Conservation (phyloP, 2,113 vertebrate species). For the Chloroceryle aenea region DNA sequence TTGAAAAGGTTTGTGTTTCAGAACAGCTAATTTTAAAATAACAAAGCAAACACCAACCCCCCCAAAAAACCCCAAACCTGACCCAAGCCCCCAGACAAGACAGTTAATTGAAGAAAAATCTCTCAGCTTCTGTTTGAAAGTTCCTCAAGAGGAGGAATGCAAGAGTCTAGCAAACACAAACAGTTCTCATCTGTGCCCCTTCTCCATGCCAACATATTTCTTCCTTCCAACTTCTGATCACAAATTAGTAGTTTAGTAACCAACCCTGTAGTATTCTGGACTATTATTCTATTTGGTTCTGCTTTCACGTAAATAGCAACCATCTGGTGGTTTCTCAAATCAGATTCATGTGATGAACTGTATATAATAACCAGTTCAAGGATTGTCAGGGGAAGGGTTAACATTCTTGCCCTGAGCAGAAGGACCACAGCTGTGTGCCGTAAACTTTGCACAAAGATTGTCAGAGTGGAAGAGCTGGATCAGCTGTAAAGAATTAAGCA, state of each 20-base stretch:
- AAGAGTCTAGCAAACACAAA: not conserved
- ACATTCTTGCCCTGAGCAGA: slow-evolving; percentile 60
- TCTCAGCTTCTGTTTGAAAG: not conserved
- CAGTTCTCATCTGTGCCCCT: not conserved
- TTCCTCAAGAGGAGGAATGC: not conserved
- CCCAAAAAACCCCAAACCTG: not conserved
- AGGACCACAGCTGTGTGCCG: slow-evolving; percentile 20
- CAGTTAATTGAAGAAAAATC: not conserved
- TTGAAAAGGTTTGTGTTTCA: slow-evolving; percentile 32
- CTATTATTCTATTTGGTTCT: slow-evolving; percentile 18
- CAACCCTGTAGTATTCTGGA: slow-evolving; percentile 1
- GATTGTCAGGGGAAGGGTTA: slow-evolving; percentile 65
- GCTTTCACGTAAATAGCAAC: slow-evolving; percentile 55
- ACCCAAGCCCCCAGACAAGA: not conserved
- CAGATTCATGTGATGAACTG: slow-evolving; percentile 22
- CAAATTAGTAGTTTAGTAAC: slow-evolving; percentile 48
- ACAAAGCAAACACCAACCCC: not conserved
- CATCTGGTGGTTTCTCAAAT: slow-evolving; percentile 53
- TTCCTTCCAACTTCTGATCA: slow-evolving; percentile 37
- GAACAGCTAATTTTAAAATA: not conserved
- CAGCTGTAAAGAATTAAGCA: slow-evolving; percentile 67
- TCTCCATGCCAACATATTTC: slow-evolving; percentile 28
- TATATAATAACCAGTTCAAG: slow-evolving; percentile 50
- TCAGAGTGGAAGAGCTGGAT: slow-evolving; percentile 52
- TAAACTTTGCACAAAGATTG: slow-evolving; percentile 52